A percentile compares a stretch with the other conserved stretches of the same genome.
Evolutionary conservation across 2,888 invertebrate genomes (phyloP).

Genomic region (Aethes cnicana): DNA sequence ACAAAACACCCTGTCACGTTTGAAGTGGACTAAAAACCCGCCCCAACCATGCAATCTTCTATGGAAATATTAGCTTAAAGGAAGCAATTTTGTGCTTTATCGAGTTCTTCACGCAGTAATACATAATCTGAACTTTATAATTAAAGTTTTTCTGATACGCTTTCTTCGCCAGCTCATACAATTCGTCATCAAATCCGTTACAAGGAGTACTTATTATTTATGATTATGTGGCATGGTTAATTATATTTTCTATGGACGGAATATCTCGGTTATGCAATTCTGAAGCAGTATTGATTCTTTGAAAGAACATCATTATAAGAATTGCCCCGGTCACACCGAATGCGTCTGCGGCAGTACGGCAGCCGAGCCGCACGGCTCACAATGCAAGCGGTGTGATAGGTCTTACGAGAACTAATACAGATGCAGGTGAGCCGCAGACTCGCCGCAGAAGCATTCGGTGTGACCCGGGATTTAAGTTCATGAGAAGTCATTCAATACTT

Average conservation of each 20-base stretch:
- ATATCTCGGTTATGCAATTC: slow-evolving; percentile 12
- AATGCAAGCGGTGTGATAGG: too few relatives aligned
- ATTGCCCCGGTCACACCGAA: too few relatives aligned
- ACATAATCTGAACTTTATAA: slow-evolving; percentile 54
- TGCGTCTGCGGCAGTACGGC: too few relatives aligned
- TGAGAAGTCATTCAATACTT: too few relatives aligned
- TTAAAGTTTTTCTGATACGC: slow-evolving; percentile 66
- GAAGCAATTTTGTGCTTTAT: slow-evolving; percentile 75
- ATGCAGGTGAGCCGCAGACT: too few relatives aligned
- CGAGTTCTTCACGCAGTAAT: slow-evolving; percentile 60
- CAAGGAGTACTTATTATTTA: slow-evolving; percentile 21
- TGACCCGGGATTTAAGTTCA: too few relatives aligned
- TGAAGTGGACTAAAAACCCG: slow-evolving; percentile 18
- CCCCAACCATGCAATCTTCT: slow-evolving; percentile 39
- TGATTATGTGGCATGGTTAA: slow-evolving; percentile 18
- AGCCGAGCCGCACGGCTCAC: too few relatives aligned
- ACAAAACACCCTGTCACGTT: slow-evolving; percentile 26
- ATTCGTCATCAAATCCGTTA: slow-evolving; percentile 26
- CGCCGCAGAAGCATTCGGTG: too few relatives aligned
- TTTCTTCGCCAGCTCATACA: slow-evolving; percentile 50
- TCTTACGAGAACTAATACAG: too few relatives aligned
- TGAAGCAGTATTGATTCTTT: too few relatives aligned
- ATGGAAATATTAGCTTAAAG: slow-evolving; percentile 51
- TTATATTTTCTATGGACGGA: slow-evolving; percentile 2
- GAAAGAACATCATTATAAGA: too few relatives aligned